These are phyloP conservation scores for Andricus curvator DNA, from an alignment of 2,888 invertebrate genomes.

Conservation along the genomic window DNA sequence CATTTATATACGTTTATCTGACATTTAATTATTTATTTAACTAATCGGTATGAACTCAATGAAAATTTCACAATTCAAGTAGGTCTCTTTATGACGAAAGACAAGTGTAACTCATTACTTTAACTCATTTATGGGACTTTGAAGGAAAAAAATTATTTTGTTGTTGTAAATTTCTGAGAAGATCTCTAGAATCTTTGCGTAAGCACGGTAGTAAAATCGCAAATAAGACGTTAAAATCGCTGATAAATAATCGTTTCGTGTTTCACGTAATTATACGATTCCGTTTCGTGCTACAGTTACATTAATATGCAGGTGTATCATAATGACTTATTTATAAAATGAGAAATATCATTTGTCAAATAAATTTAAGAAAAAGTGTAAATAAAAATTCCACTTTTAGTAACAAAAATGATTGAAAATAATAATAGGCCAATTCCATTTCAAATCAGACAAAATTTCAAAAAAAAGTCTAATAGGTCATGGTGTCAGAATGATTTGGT, in stretches of 20 bases:
- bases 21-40: too few species aligned
- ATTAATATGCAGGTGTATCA: too few species aligned
- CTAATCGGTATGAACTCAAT: not conserved
- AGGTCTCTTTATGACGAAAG: not conserved
- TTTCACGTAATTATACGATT: not conserved
- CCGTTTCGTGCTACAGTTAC: too few species aligned
- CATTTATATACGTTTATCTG: too few species aligned
- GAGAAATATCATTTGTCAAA: not conserved
- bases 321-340: not conserved
- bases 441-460: too few species aligned
- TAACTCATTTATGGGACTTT: not conserved
- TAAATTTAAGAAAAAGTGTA: not conserved
- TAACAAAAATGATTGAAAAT: too few species aligned
- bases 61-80: not conserved
- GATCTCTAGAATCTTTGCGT: slow-evolving; percentile 1
- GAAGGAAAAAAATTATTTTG: not conserved
- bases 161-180: not conserved
- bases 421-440: too few species aligned
- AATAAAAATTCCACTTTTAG: too few species aligned
- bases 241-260: not conserved
- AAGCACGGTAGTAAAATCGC: not conserved
- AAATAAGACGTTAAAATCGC: not conserved
- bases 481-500: too few species aligned
- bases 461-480: too few species aligned
- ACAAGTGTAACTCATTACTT: not conserved